Evolutionary conservation across 1,140 invertebrate species (phyloP).

Genomic region (Sycobia sp.): DNA sequence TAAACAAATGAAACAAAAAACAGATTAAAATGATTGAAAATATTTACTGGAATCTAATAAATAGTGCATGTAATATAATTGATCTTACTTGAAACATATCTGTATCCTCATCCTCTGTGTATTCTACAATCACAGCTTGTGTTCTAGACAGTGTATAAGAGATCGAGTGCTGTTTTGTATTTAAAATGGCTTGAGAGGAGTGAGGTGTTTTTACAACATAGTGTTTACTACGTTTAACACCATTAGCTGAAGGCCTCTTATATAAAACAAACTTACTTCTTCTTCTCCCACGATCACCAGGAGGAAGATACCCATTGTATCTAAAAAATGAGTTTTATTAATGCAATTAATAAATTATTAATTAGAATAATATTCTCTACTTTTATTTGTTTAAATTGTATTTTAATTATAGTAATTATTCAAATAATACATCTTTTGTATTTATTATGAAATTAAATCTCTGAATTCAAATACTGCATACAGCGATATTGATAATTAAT

Average conservation of each 20-base stretch:
- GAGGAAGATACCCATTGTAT: constrained; percentile 93
- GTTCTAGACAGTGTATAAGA: constrained; percentile 95
- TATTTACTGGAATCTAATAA: too few relatives aligned
- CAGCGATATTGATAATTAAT: too few relatives aligned
- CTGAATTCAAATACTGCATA: too few relatives aligned
- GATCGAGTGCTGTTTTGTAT: constrained; percentile 91
- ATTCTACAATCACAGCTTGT: constrained; percentile 97
- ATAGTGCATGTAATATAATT: too few relatives aligned
- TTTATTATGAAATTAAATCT: too few relatives aligned
- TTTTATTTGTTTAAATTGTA: neutral
- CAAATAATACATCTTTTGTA: too few relatives aligned
- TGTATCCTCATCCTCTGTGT: constrained; percentile 90
- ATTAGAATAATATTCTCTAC: too few relatives aligned
- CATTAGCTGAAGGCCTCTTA: constrained; percentile 83
- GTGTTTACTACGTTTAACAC: constrained; percentile 92
- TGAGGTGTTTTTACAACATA: constrained; percentile 93
- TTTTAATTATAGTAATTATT: too few relatives aligned
- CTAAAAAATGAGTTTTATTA: constrained; percentile 61
- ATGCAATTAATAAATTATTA: neutral
- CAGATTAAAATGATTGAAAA: too few relatives aligned
- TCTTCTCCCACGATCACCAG: constrained; percentile 88
- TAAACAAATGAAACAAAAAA: too few relatives aligned
- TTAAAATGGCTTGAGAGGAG: constrained; percentile 87
- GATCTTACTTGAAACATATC: constrained; percentile 97
- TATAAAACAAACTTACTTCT: constrained; percentile 93